Base-by-base conservation (phyloP, 2,888 invertebrate species). In the Ornithoptera priamus region DNA sequence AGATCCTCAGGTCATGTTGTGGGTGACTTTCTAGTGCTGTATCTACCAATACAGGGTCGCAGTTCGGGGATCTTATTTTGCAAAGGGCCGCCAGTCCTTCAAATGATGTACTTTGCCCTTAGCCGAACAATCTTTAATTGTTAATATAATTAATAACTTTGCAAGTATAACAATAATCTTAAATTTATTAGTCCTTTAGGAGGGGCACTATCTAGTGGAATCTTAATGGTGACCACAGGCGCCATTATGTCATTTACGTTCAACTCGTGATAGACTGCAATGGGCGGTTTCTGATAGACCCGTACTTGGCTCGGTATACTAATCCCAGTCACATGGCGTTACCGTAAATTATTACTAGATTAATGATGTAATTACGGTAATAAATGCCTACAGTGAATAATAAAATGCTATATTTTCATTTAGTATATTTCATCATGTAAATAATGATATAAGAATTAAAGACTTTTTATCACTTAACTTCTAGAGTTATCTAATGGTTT, bases 281-380 rank as follows among this genome's bases (percentile, higher is more conserved):
- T 62, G 62, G 46, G 62, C 62, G 62, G 57, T 57, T 57, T 57
- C 36, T 57, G 57, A 65, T 39, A 65, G 22, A 65, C 57, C 56
- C 53, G 46, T 56, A 63, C 24, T 53, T 56, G 39, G 65, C 36
- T 39, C 56, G 5, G 20, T 30, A 36, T 15, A 39, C 64, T n/a
- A 56, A 56, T 20, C 18, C 20, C 20, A 56, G n/a, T 56, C 20
- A 57, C 57, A 57, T 56, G 8, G 20, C n/a, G 57, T n/a, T 20
- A 57, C 2, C n/a, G 57, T 20, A 20, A 20, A 2, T 57, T 57
- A 57, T 20, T 20, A 20, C 57, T 20, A 57, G 20, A 20, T 57
- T 57, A 57, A 20, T 20, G n/a, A 57, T 57, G 20, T 57, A 17
- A 50, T 50, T 50, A 50, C 50, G 15, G 50, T 50, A 39, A 39